Evolutionary conservation across 2,888 invertebrate species (phyloP), one percentile per base, ranked within the genome.

Genomic region (Lamellibrachia satsuma): DNA sequence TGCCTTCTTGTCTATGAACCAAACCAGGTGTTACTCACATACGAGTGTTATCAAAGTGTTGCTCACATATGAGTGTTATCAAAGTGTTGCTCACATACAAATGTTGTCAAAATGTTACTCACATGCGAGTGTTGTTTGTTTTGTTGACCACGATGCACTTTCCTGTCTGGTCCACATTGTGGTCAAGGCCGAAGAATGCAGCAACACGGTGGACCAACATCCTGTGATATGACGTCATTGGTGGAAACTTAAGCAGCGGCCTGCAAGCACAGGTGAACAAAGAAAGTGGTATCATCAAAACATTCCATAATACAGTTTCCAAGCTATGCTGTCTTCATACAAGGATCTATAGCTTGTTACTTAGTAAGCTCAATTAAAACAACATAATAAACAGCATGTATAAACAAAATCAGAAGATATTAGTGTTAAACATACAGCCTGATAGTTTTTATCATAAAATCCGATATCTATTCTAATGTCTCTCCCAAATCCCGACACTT

Each of bases 131-230:
- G 95, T 97, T 97, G 94, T 97, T 97, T 92, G 98, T 98, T 96
- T 98, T 98, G 94, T 97, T 97, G 94, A 98, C 98, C 92, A 97
- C 96, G 92, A 98, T 97, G 92, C 97, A 97, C 96, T 98, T 98
- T 93, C 98, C 98, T 27, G 97, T 97, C 94, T 98, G 97, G 97
- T 99, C 99, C 52, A 99, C 98, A 96, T 98, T 98, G 96, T 99
- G 99, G 93, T 98, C 98, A 97, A 99, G 98, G 93, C 99, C 98
- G 97, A 99, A 99, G 96, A 98, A 98, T 39, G 98, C 98, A 0
- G 99, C 98, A 93, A 98, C 98, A 60, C 99, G 98, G 96, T 99
- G 99, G 1, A 99, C 98, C 95, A 99, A 97, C 99, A 99, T 99
- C 57, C 99, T 97, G 92, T 99, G 98, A 97, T 99, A 99, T 92